phyloP scores from a whole-genome alignment of 2,888 invertebrate species.

The Lochmaea crataegi region DNA sequence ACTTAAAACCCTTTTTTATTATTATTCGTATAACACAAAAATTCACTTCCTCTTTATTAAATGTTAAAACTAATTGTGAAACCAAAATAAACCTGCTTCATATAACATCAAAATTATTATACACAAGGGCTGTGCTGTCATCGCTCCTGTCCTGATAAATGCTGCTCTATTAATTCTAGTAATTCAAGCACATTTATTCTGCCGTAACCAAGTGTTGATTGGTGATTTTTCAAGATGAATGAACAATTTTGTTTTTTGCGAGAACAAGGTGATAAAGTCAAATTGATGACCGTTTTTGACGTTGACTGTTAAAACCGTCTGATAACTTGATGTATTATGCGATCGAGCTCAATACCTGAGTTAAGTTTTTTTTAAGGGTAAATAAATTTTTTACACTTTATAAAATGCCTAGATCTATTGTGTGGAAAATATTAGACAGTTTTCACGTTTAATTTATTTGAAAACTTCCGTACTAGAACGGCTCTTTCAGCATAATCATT shows the following conservation, averaged over 20 bases:
- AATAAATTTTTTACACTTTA: neutral
- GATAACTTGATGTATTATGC: slow-evolving; percentile 3
- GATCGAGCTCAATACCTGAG: neutral
- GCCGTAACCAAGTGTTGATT: slow-evolving; percentile 10
- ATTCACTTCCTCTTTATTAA: no score
- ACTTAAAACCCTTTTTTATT: no score
- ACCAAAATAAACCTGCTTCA: neutral
- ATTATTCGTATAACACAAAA: no score
- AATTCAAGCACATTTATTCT: slow-evolving; percentile 19
- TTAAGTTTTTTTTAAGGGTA: neutral
- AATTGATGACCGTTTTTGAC: slow-evolving; percentile 15
- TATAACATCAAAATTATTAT: slow-evolving; percentile 4
- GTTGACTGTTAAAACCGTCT: neutral
- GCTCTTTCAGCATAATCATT: no score
- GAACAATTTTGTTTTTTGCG: slow-evolving; percentile 11
- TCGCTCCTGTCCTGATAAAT: slow-evolving; percentile 6
- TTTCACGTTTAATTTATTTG: neutral
- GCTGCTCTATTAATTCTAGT: slow-evolving; percentile 5
- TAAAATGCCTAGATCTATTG: neutral
- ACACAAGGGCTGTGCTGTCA: slow-evolving; percentile 10
- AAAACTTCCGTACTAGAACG: neutral
- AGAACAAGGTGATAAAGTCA: slow-evolving; percentile 2
- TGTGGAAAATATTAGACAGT: neutral
- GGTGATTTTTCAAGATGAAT: slow-evolving; percentile 19
- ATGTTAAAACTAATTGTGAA: no score